These are phyloP conservation scores for Macrocentrus cingulum DNA, from an alignment of 1,140 invertebrate species.

Conservation along the genomic window DNA sequence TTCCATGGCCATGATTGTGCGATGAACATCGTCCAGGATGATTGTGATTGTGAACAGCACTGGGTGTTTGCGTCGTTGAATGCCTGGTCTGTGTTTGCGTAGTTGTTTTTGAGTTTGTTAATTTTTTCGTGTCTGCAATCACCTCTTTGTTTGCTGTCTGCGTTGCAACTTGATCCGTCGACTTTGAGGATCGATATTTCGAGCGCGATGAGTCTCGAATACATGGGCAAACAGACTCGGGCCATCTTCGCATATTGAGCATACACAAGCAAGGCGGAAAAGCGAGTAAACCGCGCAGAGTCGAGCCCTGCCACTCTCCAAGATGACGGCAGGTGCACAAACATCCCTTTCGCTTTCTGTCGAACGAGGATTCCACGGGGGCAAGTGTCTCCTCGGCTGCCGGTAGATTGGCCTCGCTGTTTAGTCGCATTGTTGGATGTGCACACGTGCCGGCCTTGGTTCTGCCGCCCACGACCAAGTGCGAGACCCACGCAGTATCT, in stretches of 20 bases:
- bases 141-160: not conserved
- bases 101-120: not conserved
- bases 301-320: conserved; percentile 21
- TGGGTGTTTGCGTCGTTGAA: conserved; percentile 53
- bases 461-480: conserved; percentile 16
- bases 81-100: conserved; percentile 47
- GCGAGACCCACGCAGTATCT: conserved; percentile 18
- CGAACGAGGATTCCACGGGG: not conserved
- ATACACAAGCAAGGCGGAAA: conserved; percentile 26
- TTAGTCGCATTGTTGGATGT: conserved; percentile 13
- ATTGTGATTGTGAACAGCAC: conserved; percentile 37
- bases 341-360: conserved; percentile 8
- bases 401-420: not conserved
- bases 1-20: conserved; percentile 41
- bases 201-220: not conserved
- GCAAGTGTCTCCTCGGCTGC: not conserved
- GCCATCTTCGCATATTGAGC: conserved; percentile 6
- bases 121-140: not conserved
- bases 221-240: conserved; percentile 14
- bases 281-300: conserved; percentile 10
- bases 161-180: not conserved
- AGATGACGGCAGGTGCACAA: conserved; percentile 18
- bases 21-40: conserved; percentile 43
- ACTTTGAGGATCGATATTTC: too few species aligned
- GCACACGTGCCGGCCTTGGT: conserved; percentile 17